phyloP scores from a whole-genome alignment of 2,888 invertebrate species.

The Apotomis turbidana region DNA sequence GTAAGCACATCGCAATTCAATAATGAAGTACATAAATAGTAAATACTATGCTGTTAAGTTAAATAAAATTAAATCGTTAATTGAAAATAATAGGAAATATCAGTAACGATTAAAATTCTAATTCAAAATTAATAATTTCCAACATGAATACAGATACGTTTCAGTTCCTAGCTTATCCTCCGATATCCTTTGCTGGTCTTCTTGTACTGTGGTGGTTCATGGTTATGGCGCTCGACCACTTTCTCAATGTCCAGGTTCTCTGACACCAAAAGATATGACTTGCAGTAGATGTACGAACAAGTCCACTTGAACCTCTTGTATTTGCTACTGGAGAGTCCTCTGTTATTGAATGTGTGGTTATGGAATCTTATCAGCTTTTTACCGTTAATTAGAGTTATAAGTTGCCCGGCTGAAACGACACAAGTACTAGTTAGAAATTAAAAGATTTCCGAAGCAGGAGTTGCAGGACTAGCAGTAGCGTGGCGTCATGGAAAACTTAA shows the following conservation, averaged over 20 bases:
- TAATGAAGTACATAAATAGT: neutral
- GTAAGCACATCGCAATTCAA: neutral
- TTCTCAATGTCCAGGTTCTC: slow-evolving; percentile 47
- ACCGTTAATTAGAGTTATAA: slow-evolving; percentile 43
- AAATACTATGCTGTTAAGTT: too few relatives aligned
- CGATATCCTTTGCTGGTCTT: slow-evolving; percentile 38
- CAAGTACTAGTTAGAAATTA: neutral
- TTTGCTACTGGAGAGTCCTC: slow-evolving; percentile 37
- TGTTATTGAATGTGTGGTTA: slow-evolving; percentile 45
- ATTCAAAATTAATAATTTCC: neutral
- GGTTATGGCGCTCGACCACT: slow-evolving; percentile 40
- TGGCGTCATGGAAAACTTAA: too few relatives aligned
- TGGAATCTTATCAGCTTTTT: slow-evolving; percentile 49
- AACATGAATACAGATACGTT: neutral
- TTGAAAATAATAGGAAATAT: too few relatives aligned
- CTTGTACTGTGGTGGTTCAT: slow-evolving; percentile 44
- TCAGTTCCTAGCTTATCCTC: slow-evolving; percentile 27
- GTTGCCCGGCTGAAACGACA: slow-evolving; percentile 41
- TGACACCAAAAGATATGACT: slow-evolving; percentile 47
- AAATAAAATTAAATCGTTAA: too few relatives aligned
- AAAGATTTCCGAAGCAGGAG: neutral
- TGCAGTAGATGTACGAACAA: slow-evolving; percentile 44
- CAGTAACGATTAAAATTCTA: too few relatives aligned
- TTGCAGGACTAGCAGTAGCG: too few relatives aligned
- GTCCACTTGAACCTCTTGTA: slow-evolving; percentile 45